Base-by-base conservation (phyloP, 1,140 invertebrate species). In the Solenopsis fugax region DNA sequence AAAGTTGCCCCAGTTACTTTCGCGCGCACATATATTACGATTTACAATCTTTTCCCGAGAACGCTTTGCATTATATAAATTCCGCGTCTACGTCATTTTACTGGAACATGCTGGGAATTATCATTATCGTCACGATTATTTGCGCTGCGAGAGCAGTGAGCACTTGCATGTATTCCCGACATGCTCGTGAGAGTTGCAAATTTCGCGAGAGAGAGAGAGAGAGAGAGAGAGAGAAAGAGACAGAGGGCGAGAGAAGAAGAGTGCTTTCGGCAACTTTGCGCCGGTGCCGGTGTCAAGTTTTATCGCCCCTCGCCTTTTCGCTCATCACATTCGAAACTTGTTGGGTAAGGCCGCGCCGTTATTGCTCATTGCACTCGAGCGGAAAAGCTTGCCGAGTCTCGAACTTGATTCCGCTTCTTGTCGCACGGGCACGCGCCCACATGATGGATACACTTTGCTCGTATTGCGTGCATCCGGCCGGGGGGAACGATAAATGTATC, bases 291-390 rank as follows among this genome's bases (percentile, higher is more conserved):
- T 50, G 48, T 67, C 64, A 84, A 87, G 85, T 87, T 87, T 87
- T 87, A 87, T 87, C 78, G 67, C 18, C 54, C 18, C 54, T 62
- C 45, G 65, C 52, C 64, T 62, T 69, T 86, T 81, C 75, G 45
- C 85, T 82, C 85, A 72, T 87, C 85, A 87, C 78, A 84, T 87
- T 87, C 67, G 85, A 84, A 87, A 87, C 78, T 87, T 87, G 78
- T 72, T 50, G 77, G 45, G 18, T 24, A 56, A 78, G 50, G 48
- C 58, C 80, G 50, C 85, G 41, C 21, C 24, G 29, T 65, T 81
- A 72, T 64, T 82, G 78, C 85, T 73, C 78, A 73, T 84, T 73
- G 85, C 67, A 73, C 41, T 80, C 78, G 58, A 72, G 85, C 69
- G 64, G 85, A 73, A 82, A 64, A 60, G 58, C 62, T 81, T 56